A percentile compares a stretch with the other conserved stretches of the same genome.
phyloP scores from a whole-genome alignment of 2,113 vertebrate species.

The Gadus chalcogrammus region DNA sequence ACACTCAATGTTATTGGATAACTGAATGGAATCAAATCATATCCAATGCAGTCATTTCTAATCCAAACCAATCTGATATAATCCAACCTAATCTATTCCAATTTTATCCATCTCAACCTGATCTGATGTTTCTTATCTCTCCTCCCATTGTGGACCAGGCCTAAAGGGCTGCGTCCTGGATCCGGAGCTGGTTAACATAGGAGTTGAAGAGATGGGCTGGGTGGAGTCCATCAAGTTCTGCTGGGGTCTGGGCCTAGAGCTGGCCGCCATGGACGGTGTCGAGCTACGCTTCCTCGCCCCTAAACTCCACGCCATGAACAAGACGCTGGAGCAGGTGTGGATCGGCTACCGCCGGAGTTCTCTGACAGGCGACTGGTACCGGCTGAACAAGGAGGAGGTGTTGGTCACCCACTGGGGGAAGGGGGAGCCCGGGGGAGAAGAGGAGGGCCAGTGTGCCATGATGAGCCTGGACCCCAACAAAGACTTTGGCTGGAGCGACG shows the following conservation, averaged over 20 bases:
- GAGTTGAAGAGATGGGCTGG: slow-evolving; percentile 28
- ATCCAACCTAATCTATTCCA: no score
- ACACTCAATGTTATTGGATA: no score
- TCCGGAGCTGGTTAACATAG: slow-evolving; percentile 11
- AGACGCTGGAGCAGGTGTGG: slow-evolving; percentile 34
- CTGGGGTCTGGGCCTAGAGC: accelerated
- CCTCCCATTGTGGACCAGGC: slow-evolving; percentile 32
- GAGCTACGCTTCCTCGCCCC: neutral
- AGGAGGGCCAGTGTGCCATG: slow-evolving; percentile 46
- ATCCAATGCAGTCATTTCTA: no score
- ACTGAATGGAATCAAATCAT: no score
- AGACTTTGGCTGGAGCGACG: slow-evolving; percentile 38
- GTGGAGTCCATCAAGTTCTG: slow-evolving; percentile 43
- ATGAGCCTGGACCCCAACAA: slow-evolving; percentile 4
- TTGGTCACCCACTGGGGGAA: slow-evolving; percentile 40
- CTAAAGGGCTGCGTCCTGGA: slow-evolving; percentile 46
- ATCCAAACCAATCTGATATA: no score
- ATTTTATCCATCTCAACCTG: no score
- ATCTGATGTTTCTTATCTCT: no score
- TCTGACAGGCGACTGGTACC: slow-evolving; percentile 57
- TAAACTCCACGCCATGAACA: neutral
- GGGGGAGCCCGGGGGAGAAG: slow-evolving; percentile 15
- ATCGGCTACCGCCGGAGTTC: slow-evolving; percentile 62
- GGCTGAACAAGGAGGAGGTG: slow-evolving; percentile 19
- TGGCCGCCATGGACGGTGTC: slow-evolving; percentile 27